Evolutionary conservation across 1,140 invertebrate species (phyloP).

Genomic region (Physella acuta): DNA sequence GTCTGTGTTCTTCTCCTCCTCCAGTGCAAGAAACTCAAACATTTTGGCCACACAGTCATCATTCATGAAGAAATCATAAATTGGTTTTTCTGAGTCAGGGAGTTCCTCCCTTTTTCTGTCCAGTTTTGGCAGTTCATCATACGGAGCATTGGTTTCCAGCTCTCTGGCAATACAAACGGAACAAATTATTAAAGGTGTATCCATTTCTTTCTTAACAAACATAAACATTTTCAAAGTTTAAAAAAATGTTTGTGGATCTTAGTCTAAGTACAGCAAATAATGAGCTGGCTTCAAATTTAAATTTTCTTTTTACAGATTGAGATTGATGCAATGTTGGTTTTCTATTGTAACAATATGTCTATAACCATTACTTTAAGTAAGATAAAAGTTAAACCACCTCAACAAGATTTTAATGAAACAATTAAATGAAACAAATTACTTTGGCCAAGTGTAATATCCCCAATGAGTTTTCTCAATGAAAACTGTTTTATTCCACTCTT

Average conservation of each 20-base stretch:
- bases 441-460: conserved; percentile 84
- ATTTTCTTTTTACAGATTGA: no score
- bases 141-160: conserved; percentile 62
- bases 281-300: no score
- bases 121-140: conserved; percentile 66
- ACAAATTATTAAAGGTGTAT: neutral
- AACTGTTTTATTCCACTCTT: conserved; percentile 73
- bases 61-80: conserved; percentile 74
- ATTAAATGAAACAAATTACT: conserved; percentile 56
- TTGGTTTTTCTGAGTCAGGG: conserved; percentile 63
- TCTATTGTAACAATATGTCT: no score
- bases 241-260: no score
- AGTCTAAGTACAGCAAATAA: no score
- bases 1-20: conserved; percentile 84
- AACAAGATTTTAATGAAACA: no score
- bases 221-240: no score
- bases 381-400: no score
- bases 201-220: no score
- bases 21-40: conserved; percentile 75
- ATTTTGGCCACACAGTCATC: conserved; percentile 73
- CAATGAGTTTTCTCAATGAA: conserved; percentile 71
- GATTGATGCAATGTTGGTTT: no score
- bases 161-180: conserved; percentile 33
- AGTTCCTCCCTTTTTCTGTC: conserved; percentile 60
- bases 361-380: no score